phyloP scores from a whole-genome alignment of 1,140 invertebrate genomes.

The Caenorhabditis latens region DNA sequence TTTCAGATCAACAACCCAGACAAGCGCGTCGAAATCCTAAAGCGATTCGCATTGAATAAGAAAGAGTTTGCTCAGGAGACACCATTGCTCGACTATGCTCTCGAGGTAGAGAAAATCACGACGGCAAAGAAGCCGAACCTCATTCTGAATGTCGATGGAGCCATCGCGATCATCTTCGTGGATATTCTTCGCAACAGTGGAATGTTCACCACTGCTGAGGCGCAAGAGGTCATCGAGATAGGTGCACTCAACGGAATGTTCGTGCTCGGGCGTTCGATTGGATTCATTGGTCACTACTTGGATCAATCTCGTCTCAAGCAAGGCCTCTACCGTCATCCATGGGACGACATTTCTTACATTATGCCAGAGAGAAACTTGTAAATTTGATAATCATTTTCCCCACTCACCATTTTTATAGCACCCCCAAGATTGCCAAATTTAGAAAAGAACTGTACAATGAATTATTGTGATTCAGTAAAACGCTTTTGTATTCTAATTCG shows the following conservation, averaged over 20 bases:
- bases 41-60: conserved; percentile 86
- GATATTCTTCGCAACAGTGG: conserved; percentile 91
- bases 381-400: neutral
- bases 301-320: conserved; percentile 99
- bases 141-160: conserved; percentile 98
- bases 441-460: conserved; percentile 9
- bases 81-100: conserved; percentile 92
- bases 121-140: conserved; percentile 99
- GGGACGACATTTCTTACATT: conserved; percentile 99
- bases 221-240: conserved; percentile 95
- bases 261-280: conserved; percentile 96
- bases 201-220: conserved; percentile 95
- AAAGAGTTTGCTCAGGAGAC: conserved; percentile 84
- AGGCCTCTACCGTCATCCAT: conserved; percentile 97
- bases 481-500: neutral
- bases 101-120: conserved; percentile 98
- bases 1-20: conserved; percentile 95
- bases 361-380: conserved; percentile 83
- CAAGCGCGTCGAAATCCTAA: conserved; percentile 94
- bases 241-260: conserved; percentile 98
- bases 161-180: conserved; percentile 96
- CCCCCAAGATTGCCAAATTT: neutral
- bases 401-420: conserved; percentile 1
- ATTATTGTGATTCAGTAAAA: neutral
- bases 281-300: conserved; percentile 96